phyloP scores from a whole-genome alignment of 2,797 vertebrate species.

The Pristis pectinata region DNA sequence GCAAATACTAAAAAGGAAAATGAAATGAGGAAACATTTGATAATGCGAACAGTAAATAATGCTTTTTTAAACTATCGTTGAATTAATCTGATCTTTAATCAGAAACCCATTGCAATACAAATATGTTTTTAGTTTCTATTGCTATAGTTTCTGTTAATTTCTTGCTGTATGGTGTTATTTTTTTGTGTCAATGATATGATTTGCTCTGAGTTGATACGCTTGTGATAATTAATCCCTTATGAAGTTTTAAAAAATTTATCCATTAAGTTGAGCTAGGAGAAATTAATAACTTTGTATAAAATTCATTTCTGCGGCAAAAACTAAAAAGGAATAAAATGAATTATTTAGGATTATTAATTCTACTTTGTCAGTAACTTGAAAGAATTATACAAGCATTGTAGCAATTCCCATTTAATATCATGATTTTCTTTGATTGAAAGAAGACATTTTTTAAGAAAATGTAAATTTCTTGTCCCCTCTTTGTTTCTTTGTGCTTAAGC shows the following conservation, averaged over 20 bases:
- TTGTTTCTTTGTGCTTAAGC: neutral
- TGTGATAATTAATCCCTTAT: neutral
- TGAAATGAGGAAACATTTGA: neutral
- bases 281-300: neutral
- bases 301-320: neutral
- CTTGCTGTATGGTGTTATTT: neutral
- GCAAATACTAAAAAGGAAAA: neutral
- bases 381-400: neutral
- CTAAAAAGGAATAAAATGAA: neutral
- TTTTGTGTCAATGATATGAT: neutral
- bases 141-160: neutral
- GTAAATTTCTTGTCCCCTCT: neutral
- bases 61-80: neutral
- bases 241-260: neutral
- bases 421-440: neutral
- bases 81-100: neutral
- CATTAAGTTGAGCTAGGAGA: neutral
- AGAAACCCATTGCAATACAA: neutral
- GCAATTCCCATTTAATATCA: neutral
- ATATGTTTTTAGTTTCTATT: neutral
- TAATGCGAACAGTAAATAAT: neutral
- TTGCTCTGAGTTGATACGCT: neutral
- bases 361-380: too few relatives aligned
- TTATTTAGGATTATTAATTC: neutral
- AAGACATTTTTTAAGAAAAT: neutral